phyloP scores from a whole-genome alignment of 2,888 invertebrate species.

The Pasiphila rectangulata region DNA sequence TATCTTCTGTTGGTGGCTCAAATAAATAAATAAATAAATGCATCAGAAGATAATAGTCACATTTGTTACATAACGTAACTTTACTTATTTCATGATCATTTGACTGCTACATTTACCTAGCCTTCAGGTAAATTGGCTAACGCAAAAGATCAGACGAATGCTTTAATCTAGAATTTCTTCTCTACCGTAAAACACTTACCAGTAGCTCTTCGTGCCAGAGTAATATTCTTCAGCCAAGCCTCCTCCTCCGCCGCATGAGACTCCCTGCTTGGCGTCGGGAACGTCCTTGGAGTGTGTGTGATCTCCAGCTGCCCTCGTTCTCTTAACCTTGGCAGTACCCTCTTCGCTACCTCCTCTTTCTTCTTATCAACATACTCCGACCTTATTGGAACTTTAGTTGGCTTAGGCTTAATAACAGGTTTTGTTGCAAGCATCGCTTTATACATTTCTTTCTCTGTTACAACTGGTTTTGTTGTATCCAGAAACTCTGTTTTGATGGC shows the following conservation, averaged over 20 bases:
- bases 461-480: background rate
- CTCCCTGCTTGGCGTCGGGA: slow-evolving; percentile 91
- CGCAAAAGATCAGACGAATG: too few relatives aligned
- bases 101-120: too few relatives aligned
- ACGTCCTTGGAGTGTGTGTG: slow-evolving; percentile 86
- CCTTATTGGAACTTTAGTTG: slow-evolving; percentile 46
- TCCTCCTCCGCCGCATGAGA: slow-evolving; percentile 86
- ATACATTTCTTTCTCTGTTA: slow-evolving; percentile 14
- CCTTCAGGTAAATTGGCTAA: background rate
- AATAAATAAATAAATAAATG: too few relatives aligned
- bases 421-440: slow-evolving; percentile 8
- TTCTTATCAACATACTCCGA: slow-evolving; percentile 65
- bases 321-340: slow-evolving; percentile 80
- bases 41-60: too few relatives aligned
- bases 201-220: slow-evolving; percentile 84
- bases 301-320: slow-evolving; percentile 81
- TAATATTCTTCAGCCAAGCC: slow-evolving; percentile 90
- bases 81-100: too few relatives aligned
- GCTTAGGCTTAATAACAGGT: slow-evolving; percentile 14
- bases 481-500: slow-evolving; percentile 5
- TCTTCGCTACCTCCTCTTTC: slow-evolving; percentile 55
- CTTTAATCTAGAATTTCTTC: too few relatives aligned
- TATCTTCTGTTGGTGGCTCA: too few relatives aligned
- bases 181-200: too few relatives aligned
- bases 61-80: too few relatives aligned